phyloP scores from a whole-genome alignment of 2,797 vertebrate species.

The Parambassis ranga region DNA sequence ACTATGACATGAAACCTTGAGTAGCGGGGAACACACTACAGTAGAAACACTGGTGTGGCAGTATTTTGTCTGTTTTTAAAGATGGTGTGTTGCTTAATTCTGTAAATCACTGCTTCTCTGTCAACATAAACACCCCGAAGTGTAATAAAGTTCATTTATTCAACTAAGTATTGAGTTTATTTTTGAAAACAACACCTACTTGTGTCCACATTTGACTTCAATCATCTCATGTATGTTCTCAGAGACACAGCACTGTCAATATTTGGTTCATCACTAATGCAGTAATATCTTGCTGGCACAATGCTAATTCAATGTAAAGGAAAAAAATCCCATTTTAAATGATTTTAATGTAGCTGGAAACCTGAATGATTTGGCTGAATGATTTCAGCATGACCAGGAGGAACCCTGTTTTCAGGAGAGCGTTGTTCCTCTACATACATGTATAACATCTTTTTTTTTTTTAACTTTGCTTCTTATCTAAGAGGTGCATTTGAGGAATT shows the following conservation, averaged over 20 bases:
- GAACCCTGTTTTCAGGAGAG: too few relatives aligned
- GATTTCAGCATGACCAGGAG: too few relatives aligned
- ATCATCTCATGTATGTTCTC: too few relatives aligned
- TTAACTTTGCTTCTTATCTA: too few relatives aligned
- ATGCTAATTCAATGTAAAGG: background rate
- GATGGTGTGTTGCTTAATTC: conserved; percentile 16
- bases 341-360: background rate
- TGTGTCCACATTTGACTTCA: too few relatives aligned
- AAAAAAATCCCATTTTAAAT: background rate
- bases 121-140: conserved; percentile 33
- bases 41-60: conserved; percentile 34
- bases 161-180: background rate
- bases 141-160: conserved; percentile 58
- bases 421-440: too few relatives aligned
- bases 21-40: conserved; percentile 14
- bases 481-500: background rate
- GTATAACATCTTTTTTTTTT: too few relatives aligned
- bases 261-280: too few relatives aligned
- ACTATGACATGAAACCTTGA: conserved; percentile 10
- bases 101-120: conserved; percentile 49
- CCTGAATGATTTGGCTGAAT: too few relatives aligned
- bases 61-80: conserved; percentile 26
- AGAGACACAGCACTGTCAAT: too few relatives aligned
- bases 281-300: background rate
- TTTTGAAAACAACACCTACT: background rate